Conservation (phyloP, 2,888 invertebrate genomes). For the Synanthedon vespiformis region DNA sequence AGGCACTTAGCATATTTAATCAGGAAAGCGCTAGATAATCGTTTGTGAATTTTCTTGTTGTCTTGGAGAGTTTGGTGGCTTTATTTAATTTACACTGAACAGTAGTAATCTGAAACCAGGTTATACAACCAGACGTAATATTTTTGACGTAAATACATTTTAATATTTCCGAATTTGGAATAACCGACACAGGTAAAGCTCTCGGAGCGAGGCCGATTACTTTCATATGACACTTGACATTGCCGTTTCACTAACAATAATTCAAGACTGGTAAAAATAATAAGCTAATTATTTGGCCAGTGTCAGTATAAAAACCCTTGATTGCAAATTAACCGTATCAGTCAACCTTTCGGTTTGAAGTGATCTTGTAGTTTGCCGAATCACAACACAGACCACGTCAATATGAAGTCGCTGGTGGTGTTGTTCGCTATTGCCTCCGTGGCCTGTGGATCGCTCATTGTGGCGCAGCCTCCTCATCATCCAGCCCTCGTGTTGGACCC, state of each 20-base stretch:
- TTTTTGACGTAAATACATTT: not conserved
- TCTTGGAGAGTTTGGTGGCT: too few relatives aligned
- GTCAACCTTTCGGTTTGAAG: constrained; percentile 37
- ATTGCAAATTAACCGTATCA: constrained; percentile 33
- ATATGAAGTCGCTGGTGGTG: constrained; percentile 44
- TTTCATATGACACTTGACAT: constrained; percentile 58
- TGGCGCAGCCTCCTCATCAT: constrained; percentile 16
- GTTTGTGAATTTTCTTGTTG: too few relatives aligned
- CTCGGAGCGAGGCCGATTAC: constrained; percentile 33
- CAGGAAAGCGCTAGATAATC: too few relatives aligned
- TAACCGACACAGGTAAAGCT: not conserved
- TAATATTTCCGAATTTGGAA: not conserved
- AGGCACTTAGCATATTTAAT: too few relatives aligned
- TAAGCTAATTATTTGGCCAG: constrained; percentile 34
- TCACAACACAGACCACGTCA: constrained; percentile 22
- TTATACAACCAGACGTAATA: too few relatives aligned
- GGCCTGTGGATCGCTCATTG: constrained; percentile 36
- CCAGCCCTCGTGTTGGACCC: constrained; percentile 20
- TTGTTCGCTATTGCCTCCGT: constrained; percentile 59
- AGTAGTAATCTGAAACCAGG: too few relatives aligned
- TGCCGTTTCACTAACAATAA: constrained; percentile 34
- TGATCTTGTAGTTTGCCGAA: constrained; percentile 12
- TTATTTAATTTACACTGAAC: too few relatives aligned
- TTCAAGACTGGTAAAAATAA: constrained; percentile 25
- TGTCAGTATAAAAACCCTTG: constrained; percentile 54